phyloP scores from a whole-genome alignment of 2,888 invertebrate genomes.

The Oligia strigilis region DNA sequence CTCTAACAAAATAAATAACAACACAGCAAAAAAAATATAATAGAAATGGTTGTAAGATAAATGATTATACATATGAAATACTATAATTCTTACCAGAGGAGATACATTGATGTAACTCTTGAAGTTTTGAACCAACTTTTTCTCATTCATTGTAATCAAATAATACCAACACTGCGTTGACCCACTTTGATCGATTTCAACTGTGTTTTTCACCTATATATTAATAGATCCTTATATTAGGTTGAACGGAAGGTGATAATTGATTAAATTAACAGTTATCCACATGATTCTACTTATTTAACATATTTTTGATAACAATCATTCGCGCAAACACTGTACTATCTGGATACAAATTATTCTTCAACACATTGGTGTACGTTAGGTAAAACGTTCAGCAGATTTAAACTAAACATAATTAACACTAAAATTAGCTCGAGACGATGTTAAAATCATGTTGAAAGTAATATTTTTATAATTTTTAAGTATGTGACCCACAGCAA shows the following conservation, averaged over 20 bases:
- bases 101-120: conserved; percentile 90
- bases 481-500: conserved; percentile 68
- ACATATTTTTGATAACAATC: conserved; percentile 85
- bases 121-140: conserved; percentile 89
- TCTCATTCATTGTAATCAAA: conserved; percentile 89
- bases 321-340: conserved; percentile 77
- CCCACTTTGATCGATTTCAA: conserved; percentile 78
- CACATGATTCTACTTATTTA: conserved; percentile 82
- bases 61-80: neutral
- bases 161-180: conserved; percentile 77
- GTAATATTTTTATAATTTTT: conserved; percentile 60
- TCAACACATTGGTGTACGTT: conserved; percentile 36
- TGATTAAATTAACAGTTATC: conserved; percentile 76
- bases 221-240: conserved; percentile 66
- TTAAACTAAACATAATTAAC: conserved; percentile 44
- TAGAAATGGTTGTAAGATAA: neutral
- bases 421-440: conserved; percentile 50
- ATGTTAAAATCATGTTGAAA: conserved; percentile 52
- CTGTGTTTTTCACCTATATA: conserved; percentile 63
- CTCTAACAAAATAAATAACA: conserved; percentile 49
- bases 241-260: conserved; percentile 68
- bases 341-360: conserved; percentile 68
- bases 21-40: conserved; percentile 12
- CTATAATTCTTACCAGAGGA: conserved; percentile 77
- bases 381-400: conserved; percentile 19